Evolutionary conservation across 2,113 vertebrate genomes (phyloP).

Genomic region (Rhagologus leucostigma): DNA sequence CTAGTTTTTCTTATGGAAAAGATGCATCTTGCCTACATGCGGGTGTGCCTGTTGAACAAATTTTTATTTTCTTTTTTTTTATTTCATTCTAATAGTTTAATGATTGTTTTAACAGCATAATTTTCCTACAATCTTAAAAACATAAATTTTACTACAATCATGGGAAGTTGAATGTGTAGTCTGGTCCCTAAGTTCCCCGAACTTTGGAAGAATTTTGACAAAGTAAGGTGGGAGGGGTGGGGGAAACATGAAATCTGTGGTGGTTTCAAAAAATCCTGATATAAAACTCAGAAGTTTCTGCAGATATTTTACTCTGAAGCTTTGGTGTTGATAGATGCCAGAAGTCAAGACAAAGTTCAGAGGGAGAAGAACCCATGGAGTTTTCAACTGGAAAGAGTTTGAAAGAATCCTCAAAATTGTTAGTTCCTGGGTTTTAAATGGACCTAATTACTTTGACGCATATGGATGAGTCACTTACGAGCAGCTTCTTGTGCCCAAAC

Average conservation of each 20-base stretch:
- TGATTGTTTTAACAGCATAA: not conserved
- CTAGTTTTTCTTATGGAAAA: not conserved
- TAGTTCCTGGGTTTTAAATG: not conserved
- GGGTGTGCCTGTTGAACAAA: not conserved
- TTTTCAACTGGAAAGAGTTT: not conserved
- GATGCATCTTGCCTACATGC: not conserved
- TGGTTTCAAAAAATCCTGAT: not conserved
- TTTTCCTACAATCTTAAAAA: no score
- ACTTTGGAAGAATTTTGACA: not conserved
- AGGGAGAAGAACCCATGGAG: not conserved
- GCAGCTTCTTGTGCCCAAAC: not conserved
- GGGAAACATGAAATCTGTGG: not conserved
- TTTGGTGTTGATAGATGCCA: not conserved
- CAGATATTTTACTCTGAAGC: not conserved
- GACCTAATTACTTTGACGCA: not conserved
- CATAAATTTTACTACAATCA: not conserved
- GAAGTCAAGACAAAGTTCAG: not conserved
- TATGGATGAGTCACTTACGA: not conserved
- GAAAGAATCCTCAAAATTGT: not conserved
- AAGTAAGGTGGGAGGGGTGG: rapidly evolving
- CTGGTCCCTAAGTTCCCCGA: not conserved
- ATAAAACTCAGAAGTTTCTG: not conserved
- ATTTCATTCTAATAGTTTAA: not conserved
- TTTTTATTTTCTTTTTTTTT: not conserved
- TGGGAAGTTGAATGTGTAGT: not conserved